A percentile compares a stretch with the other conserved stretches of the same genome.
These are phyloP conservation scores for Aphodius granarius DNA, from an alignment of 2,888 invertebrate species.

Conservation along the genomic window DNA sequence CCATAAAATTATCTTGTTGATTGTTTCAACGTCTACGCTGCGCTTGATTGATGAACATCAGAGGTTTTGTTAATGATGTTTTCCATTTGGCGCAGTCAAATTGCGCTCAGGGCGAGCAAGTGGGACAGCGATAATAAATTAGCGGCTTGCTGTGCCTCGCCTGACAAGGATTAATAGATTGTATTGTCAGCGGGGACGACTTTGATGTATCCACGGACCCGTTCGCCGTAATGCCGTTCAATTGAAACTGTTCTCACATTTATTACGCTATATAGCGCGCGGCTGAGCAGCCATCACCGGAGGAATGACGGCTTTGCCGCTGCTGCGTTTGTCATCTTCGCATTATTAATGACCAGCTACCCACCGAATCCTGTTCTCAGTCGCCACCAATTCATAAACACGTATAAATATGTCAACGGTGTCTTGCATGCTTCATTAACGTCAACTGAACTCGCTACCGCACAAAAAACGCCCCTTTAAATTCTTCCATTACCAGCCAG, in stretches of 20 bases:
- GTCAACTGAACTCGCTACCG: neutral
- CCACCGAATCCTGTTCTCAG: neutral
- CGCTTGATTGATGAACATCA: conserved; percentile 46
- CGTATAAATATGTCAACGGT: neutral
- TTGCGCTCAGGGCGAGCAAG: conserved; percentile 37
- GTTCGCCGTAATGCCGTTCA: conserved; percentile 47
- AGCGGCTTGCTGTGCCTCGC: conserved; percentile 44
- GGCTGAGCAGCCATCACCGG: neutral
- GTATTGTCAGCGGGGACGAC: conserved; percentile 52
- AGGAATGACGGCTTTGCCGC: neutral
- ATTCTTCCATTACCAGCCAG: too few relatives aligned
- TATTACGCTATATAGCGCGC: conserved; percentile 40
- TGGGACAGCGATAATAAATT: conserved; percentile 50
- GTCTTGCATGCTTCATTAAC: neutral
- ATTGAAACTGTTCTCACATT: conserved; percentile 52
- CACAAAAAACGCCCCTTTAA: neutral
- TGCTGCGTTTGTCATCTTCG: neutral
- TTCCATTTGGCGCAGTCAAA: conserved; percentile 45
- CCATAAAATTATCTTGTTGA: conserved; percentile 27
- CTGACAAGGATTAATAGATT: conserved; percentile 54
- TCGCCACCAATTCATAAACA: neutral
- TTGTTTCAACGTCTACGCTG: conserved; percentile 24
- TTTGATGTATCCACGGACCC: conserved; percentile 51
- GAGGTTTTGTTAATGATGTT: conserved; percentile 47
- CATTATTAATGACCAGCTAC: neutral